Evolutionary conservation across 2,113 vertebrate species (phyloP).

Genomic region (Petrocephalus microphthalmus): DNA sequence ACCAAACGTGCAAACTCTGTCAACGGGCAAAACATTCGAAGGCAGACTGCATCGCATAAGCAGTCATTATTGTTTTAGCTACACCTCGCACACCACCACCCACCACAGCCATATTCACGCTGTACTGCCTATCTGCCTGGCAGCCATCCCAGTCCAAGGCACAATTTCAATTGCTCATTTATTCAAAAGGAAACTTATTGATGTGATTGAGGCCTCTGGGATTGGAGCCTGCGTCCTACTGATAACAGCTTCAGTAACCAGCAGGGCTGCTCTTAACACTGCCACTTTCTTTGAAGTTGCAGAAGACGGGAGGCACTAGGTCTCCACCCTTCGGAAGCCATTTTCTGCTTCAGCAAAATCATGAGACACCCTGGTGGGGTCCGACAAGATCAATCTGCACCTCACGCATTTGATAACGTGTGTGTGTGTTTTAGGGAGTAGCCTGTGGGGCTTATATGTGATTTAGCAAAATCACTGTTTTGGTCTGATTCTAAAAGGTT

Average conservation of each 20-base stretch:
- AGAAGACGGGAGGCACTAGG: neutral
- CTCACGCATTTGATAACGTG: neutral
- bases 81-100: neutral
- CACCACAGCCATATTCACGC: neutral
- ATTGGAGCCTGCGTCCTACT: neutral
- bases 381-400: neutral
- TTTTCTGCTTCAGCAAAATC: neutral
- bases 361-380: neutral
- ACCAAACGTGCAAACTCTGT: neutral
- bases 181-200: neutral
- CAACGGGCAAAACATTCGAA: neutral
- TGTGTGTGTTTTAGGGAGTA: neutral
- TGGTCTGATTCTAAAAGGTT: neutral
- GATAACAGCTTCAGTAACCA: neutral
- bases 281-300: neutral
- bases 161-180: neutral
- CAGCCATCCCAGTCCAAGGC: neutral
- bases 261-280: neutral
- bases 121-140: neutral
- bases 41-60: neutral
- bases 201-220: slow-evolving; percentile 10
- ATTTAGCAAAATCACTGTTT: neutral
- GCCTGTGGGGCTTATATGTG: neutral
- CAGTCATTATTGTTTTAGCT: neutral
- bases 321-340: neutral